phyloP scores from a whole-genome alignment of 2,113 vertebrate species.

The Acrocephalus kingi region DNA sequence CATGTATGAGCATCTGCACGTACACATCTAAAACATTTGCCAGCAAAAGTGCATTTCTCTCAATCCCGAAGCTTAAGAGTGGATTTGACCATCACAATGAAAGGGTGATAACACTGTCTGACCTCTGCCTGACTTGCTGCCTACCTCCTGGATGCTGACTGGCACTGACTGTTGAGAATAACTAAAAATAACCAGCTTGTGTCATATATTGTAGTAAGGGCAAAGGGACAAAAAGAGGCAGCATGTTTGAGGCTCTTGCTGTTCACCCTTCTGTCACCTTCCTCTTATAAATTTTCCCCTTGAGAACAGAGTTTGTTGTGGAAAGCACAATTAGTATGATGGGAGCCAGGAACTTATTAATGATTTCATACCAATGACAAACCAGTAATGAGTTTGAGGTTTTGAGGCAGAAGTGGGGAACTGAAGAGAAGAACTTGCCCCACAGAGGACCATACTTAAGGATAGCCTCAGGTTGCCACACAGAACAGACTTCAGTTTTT shows the following conservation, averaged over 20 bases:
- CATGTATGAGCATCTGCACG: constrained; percentile 60
- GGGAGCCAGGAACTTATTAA: constrained; percentile 35
- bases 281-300: neutral
- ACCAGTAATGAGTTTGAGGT: constrained; percentile 12
- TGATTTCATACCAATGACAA: neutral
- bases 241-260: neutral
- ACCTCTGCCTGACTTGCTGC: constrained; percentile 79
- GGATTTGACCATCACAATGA: constrained; percentile 89
- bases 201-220: neutral
- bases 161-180: constrained; percentile 41
- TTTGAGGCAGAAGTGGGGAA: constrained; percentile 10
- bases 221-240: neutral
- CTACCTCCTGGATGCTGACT: constrained; percentile 74
- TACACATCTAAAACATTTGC: constrained; percentile 78
- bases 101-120: constrained; percentile 81
- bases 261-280: neutral
- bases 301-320: neutral
- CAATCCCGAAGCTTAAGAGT: constrained; percentile 83
- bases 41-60: constrained; percentile 85
- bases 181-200: constrained; percentile 59
- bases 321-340: constrained; percentile 9
- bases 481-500: neutral
- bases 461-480: neutral
- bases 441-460: neutral
- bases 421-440: neutral